phyloP scores from a whole-genome alignment of 2,797 vertebrate genomes.

The Coccyzus lansbergi region DNA sequence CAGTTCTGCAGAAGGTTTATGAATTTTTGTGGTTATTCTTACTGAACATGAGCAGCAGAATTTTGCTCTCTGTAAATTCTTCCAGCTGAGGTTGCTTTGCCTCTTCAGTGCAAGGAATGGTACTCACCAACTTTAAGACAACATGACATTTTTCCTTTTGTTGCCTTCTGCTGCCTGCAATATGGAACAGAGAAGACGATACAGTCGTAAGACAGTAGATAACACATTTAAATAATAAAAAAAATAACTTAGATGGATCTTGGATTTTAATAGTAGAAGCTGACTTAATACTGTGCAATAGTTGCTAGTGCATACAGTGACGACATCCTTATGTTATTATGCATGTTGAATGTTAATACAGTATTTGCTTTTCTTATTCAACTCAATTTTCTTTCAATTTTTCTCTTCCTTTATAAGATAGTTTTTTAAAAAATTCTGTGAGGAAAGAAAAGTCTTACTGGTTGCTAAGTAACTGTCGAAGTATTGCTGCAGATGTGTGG shows the following conservation, averaged over 20 bases:
- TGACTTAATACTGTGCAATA: neutral
- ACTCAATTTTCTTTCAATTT: constrained; percentile 33
- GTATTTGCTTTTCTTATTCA: constrained; percentile 11
- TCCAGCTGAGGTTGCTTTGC: neutral
- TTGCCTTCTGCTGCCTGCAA: neutral
- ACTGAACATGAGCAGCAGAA: neutral
- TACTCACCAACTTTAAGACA: neutral
- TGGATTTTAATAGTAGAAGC: neutral
- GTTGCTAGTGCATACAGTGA: neutral
- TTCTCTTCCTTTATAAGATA: constrained; percentile 23
- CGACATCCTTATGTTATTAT: neutral
- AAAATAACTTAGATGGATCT: neutral
- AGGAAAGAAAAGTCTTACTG: neutral
- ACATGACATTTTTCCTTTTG: neutral
- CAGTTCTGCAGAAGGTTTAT: neutral
- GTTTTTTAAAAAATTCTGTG: neutral
- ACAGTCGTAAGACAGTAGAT: neutral
- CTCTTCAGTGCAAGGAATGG: neutral
- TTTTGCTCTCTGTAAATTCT: neutral
- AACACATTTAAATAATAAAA: neutral
- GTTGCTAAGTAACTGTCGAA: constrained; percentile 69
- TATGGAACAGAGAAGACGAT: neutral
- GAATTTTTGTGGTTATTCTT: neutral
- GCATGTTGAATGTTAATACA: neutral
- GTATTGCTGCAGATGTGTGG: constrained; percentile 27